Evolutionary conservation across 2,797 vertebrate species (phyloP).

Genomic region (Alfaro cultratus): DNA sequence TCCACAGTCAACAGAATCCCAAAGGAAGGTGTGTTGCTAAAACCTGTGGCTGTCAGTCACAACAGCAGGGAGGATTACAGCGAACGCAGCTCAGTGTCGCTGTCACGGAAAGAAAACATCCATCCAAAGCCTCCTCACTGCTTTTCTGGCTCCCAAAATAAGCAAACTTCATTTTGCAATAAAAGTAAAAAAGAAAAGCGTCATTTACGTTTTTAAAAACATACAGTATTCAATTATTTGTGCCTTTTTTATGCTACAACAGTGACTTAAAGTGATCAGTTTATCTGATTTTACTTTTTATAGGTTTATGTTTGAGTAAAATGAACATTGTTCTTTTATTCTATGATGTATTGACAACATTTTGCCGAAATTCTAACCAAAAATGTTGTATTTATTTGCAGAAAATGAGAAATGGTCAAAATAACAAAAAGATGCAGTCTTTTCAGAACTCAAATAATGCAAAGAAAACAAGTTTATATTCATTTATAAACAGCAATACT

Average conservation of each 20-base stretch:
- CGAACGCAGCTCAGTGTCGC: conserved; percentile 33
- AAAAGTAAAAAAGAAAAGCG: not conserved
- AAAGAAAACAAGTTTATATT: no score
- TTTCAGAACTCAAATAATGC: no score
- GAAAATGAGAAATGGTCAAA: no score
- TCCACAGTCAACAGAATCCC: conserved; percentile 33
- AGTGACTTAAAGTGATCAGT: no score
- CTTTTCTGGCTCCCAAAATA: conserved; percentile 5
- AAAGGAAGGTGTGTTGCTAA: conserved; percentile 57
- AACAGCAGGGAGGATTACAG: conserved; percentile 43
- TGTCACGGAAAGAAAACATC: conserved; percentile 53
- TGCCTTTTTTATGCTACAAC: not conserved
- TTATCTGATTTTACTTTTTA: no score
- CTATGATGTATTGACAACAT: no score
- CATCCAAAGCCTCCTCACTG: conserved; percentile 12
- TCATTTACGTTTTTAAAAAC: not conserved
- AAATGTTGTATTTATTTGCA: no score
- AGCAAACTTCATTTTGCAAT: conserved; percentile 5
- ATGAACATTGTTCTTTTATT: no score
- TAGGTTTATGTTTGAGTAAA: no score
- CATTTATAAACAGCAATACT: no score
- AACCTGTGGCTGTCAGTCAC: conserved; percentile 72
- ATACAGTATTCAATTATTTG: not conserved
- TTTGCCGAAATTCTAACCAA: no score
- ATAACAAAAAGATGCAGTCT: no score